Base-by-base conservation (phyloP, 2,888 invertebrate species). In the Dysmachus trigonus region DNA sequence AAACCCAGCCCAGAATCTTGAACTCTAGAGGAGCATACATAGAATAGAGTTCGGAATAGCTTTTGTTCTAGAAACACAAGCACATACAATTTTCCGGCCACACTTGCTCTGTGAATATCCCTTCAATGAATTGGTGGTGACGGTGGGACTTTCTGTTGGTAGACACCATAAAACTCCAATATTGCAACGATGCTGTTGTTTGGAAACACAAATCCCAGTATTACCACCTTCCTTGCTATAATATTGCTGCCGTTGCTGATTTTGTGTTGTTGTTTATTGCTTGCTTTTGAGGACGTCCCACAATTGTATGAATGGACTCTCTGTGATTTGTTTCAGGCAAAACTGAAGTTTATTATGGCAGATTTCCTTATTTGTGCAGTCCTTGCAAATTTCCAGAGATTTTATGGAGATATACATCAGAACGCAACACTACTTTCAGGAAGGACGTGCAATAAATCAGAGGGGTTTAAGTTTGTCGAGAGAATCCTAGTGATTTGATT, bases 331-430 rank as follows among this genome's bases (percentile, higher is more conserved):
- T 76, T 76, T 76, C 76, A 41, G 76, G 41, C 73, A 41, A 41
- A 35, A 76, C 41, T 76, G 27, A 76, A 76, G 38, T 76, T 76
- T 76, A 76, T 76, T 76, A 38, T 41, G 35, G 76, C 41, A 41
- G 38, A 76, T 35, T 76, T 76, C 76, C 76, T 76, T 76, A 76
- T 76, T 76, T 76, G 76, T 76, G 76, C 76, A 76, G 76, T 76
- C 31, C 38, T 76, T 76, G 76, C 76, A 38, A 76, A 76, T 76
- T 76, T 76, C 22, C 76, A 76, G 38, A 76, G 76, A 76, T 76
- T 76, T 76, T 76, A 76, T 76, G 76, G 76, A 35, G 41, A 76
- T 76, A 76, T 76, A 27, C 41, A 35, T 38, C 41, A 76, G 76
- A 76, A 38, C 38, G 33, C 22, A 35, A 22, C 73, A 73, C 27